These are phyloP conservation scores for Eidolon dupreanum DNA, from an alignment of 2,797 vertebrate species.

Conservation along the genomic window DNA sequence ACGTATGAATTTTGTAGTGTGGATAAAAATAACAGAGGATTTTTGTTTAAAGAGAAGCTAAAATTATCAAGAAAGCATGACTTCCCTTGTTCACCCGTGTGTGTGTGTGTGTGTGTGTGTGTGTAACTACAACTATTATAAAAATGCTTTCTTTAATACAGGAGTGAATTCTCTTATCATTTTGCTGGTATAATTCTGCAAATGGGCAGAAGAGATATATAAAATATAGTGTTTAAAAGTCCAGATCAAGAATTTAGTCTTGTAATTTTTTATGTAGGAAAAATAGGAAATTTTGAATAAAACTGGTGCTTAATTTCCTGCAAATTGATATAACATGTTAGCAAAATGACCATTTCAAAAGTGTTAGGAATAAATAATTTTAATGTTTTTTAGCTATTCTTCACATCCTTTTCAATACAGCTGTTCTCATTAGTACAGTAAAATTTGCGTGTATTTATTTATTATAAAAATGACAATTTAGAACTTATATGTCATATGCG, in stretches of 20 bases:
- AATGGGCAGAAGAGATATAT: neutral
- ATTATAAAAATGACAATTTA: neutral
- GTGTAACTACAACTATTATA: neutral
- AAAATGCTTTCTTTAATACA: slow-evolving; percentile 30
- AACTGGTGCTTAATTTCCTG: neutral
- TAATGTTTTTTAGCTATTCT: neutral
- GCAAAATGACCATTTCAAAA: neutral
- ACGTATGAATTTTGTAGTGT: slow-evolving; percentile 71
- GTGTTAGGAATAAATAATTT: neutral
- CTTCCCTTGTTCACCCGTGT: neutral
- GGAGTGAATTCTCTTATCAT: slow-evolving; percentile 47
- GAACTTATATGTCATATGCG: neutral
- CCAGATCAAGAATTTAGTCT: neutral
- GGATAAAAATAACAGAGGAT: slow-evolving; percentile 49
- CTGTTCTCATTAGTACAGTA: neutral
- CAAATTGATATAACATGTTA: neutral
- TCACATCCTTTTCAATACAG: neutral
- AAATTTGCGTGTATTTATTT: neutral
- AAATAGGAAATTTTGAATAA: neutral
- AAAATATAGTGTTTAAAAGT: neutral
- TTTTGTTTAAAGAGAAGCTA: slow-evolving; percentile 70
- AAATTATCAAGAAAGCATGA: slow-evolving; percentile 63
- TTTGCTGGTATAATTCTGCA: neutral
- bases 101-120: no score
- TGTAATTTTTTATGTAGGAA: neutral